Evolutionary conservation across 2,113 vertebrate genomes (phyloP).

Genomic region (Pachypanchax playfairii): DNA sequence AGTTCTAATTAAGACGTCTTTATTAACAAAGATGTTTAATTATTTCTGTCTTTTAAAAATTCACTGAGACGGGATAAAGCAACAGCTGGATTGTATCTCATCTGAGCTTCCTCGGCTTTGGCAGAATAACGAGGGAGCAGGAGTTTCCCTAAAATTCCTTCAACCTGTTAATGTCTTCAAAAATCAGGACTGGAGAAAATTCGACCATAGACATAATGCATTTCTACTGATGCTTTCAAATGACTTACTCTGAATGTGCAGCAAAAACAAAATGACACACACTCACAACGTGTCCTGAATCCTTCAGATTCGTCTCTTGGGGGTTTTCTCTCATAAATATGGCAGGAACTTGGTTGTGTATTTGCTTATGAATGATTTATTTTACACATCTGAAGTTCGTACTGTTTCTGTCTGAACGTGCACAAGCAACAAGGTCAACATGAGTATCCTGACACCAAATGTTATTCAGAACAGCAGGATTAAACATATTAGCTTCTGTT

Average conservation of each 20-base stretch:
- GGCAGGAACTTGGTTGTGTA: slow-evolving; percentile 18
- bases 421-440: slow-evolving; percentile 16
- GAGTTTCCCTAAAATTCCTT: background rate
- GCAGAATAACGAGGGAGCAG: background rate
- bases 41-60: slow-evolving; percentile 3
- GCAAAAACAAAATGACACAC: slow-evolving; percentile 9
- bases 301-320: slow-evolving; percentile 7
- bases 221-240: background rate
- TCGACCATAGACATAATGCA: too few relatives aligned
- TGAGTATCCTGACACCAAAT: slow-evolving; percentile 2
- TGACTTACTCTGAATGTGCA: slow-evolving; percentile 7
- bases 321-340: slow-evolving; percentile 21
- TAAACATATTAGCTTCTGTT: too few relatives aligned
- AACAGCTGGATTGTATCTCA: slow-evolving; percentile 21
- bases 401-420: slow-evolving; percentile 7
- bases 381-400: slow-evolving; percentile 7
- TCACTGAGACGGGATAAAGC: slow-evolving; percentile 19
- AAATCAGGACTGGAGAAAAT: background rate
- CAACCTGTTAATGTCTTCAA: background rate
- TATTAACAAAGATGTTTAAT: slow-evolving; percentile 1
- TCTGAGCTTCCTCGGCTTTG: background rate
- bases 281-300: slow-evolving; percentile 15
- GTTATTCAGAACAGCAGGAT: background rate
- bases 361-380: slow-evolving; percentile 49
- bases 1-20: slow-evolving; percentile 15